Evolutionary conservation across 2,797 vertebrate genomes (phyloP).

Genomic region (Onychomys leucogaster): DNA sequence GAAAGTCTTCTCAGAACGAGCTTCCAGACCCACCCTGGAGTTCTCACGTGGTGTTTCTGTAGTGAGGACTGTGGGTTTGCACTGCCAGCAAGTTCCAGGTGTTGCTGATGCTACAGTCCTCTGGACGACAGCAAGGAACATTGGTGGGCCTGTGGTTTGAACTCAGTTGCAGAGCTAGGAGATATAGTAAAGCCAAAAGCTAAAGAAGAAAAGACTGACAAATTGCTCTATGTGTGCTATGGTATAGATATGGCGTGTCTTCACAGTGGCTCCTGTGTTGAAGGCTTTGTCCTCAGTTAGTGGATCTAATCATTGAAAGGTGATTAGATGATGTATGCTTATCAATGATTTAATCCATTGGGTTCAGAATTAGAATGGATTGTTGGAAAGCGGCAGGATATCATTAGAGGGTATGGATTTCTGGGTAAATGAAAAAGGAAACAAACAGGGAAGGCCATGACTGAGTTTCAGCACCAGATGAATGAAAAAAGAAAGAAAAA

Average conservation of each 20-base stretch:
- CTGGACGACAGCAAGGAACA: not conserved
- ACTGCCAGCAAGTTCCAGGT: not conserved
- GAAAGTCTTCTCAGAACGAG: not conserved
- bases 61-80: not conserved
- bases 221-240: not conserved
- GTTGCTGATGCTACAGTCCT: fast-evolving
- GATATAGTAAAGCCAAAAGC: not conserved
- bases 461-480: not conserved
- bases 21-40: not conserved
- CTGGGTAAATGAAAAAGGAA: not conserved
- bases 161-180: not conserved
- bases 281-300: not conserved
- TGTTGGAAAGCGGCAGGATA: not conserved
- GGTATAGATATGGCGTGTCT: not conserved
- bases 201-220: not conserved
- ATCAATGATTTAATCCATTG: not conserved
- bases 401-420: not conserved
- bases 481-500: not conserved
- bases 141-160: not conserved
- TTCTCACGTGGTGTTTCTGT: not conserved
- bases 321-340: not conserved
- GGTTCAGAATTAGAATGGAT: not conserved
- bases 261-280: not conserved
- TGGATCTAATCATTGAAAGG: not conserved
- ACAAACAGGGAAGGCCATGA: not conserved